These are phyloP conservation scores for Steinernema feltiae DNA, from an alignment of 1,140 invertebrate genomes.

Conservation along the genomic window DNA sequence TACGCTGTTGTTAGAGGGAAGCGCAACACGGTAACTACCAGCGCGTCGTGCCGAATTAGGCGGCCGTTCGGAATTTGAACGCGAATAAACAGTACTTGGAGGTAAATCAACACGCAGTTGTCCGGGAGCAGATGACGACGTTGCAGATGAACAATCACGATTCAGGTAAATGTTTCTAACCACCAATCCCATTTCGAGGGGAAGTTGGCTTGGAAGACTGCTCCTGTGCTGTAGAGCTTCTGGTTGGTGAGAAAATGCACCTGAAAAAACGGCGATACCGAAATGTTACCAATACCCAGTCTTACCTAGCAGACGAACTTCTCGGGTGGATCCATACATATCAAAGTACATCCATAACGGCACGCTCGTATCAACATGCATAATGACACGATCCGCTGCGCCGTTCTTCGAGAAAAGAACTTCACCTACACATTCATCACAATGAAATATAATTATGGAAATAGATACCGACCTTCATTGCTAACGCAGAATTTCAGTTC, in stretches of 20 bases:
- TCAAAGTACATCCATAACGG: slow-evolving; percentile 88
- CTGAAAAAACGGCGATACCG: background rate
- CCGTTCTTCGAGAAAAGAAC: slow-evolving; percentile 81
- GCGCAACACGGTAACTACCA: background rate
- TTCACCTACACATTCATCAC: slow-evolving; percentile 69
- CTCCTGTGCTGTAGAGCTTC: background rate
- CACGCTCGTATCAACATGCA: slow-evolving; percentile 84
- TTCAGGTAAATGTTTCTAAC: too few relatives aligned
- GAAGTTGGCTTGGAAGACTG: background rate
- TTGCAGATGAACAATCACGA: slow-evolving; percentile 22
- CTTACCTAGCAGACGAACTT: slow-evolving; percentile 69
- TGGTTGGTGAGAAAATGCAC: background rate
- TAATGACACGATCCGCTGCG: slow-evolving; percentile 71
- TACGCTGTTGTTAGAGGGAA: background rate
- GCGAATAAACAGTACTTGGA: background rate
- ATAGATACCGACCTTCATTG: slow-evolving; percentile 62
- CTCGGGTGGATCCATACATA: slow-evolving; percentile 82
- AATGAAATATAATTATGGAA: slow-evolving; percentile 27
- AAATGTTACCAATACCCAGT: background rate
- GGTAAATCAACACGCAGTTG: slow-evolving; percentile 36
- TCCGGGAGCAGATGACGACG: slow-evolving; percentile 19
- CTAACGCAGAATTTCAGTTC: slow-evolving; percentile 80
- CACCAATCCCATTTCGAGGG: too few relatives aligned
- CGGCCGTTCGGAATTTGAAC: slow-evolving; percentile 16
- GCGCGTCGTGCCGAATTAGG: slow-evolving; percentile 19